Conservation (phyloP, 2,797 vertebrate genomes). For the Cyprinella venusta region DNA sequence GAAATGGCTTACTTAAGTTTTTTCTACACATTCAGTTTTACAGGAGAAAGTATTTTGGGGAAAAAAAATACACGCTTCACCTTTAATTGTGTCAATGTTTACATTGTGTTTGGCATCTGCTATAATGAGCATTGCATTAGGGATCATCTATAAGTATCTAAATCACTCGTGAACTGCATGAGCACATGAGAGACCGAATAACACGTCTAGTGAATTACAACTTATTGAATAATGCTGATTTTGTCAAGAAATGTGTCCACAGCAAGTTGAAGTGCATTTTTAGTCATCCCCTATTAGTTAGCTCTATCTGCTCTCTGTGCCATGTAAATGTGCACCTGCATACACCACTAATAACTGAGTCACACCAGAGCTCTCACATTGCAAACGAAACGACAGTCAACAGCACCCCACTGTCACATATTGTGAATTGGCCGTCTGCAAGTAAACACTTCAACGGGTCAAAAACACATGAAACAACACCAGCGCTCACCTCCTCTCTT, state of each 20-base stretch:
- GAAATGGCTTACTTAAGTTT: constrained; percentile 9
- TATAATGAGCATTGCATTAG: constrained; percentile 11
- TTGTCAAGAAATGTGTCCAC: constrained; percentile 21
- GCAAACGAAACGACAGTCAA: constrained; percentile 24
- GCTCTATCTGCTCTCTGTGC: neutral
- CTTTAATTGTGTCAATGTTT: neutral
- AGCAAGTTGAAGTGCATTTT: neutral
- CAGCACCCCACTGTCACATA: constrained; percentile 38
- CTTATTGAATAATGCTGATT: neutral
- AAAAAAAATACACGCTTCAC: neutral
- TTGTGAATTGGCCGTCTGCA: constrained; percentile 36
- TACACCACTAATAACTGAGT: constrained; percentile 10
- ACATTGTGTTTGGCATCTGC: neutral
- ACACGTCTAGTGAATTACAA: neutral
- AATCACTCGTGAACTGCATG: neutral
- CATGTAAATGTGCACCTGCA: constrained; percentile 20
- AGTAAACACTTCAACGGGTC: constrained; percentile 52
- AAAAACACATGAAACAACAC: constrained; percentile 51
- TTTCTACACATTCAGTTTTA: constrained; percentile 9
- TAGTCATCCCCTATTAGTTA: constrained; percentile 23
- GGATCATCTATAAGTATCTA: constrained; percentile 4
- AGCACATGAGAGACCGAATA: neutral
- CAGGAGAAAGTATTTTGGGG: neutral
- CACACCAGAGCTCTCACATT: constrained; percentile 21
- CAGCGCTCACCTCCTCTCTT: constrained; percentile 37